These are phyloP conservation scores for Tenualosa ilisha DNA, from an alignment of 2,797 vertebrate genomes.

Conservation along the genomic window DNA sequence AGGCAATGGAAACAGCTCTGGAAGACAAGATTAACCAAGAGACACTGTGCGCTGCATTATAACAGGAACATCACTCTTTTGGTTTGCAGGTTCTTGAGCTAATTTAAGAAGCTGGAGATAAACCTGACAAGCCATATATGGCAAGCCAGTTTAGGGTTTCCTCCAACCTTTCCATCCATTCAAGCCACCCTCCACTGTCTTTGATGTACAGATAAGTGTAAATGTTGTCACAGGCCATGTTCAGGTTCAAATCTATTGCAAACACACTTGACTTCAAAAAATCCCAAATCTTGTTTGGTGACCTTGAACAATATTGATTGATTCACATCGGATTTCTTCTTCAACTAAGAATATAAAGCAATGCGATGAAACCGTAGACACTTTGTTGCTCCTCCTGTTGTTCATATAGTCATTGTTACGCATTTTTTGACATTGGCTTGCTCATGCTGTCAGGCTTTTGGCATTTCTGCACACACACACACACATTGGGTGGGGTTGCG, in stretches of 20 bases:
- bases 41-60: background rate
- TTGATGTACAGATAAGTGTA: background rate
- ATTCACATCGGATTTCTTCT: no score
- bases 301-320: no score
- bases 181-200: background rate
- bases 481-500: constrained; percentile 4
- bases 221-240: background rate
- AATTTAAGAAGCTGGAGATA: constrained; percentile 11
- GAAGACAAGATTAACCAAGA: constrained; percentile 14
- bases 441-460: constrained; percentile 12
- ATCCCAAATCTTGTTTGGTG: background rate
- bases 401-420: background rate
- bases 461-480: background rate
- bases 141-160: background rate
- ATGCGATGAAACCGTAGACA: no score
- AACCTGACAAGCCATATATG: background rate
- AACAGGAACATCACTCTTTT: background rate
- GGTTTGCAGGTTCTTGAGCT: constrained; percentile 8
- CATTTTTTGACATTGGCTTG: background rate
- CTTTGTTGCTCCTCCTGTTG: background rate
- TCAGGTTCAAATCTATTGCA: background rate
- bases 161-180: background rate
- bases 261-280: background rate
- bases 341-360: background rate
- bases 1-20: background rate